Percentiles rank a stretch among this genome's conserved stretches.
Conservation (phyloP, 2,797 vertebrate genomes). For the Taeniopygia guttata region DNA sequence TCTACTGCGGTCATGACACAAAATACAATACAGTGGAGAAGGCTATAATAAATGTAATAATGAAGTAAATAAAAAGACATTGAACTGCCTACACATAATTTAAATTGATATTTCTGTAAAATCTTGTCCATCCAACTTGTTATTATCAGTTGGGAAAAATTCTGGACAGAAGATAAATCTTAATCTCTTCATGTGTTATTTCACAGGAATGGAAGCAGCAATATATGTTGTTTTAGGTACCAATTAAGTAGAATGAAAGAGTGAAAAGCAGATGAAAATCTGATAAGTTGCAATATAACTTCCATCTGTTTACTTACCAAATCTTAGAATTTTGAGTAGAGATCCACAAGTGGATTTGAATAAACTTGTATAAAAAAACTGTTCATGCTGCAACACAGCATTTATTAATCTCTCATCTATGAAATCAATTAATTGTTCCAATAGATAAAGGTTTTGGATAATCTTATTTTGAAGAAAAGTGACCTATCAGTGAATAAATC, state of each 20-base stretch:
- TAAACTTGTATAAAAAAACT: background rate
- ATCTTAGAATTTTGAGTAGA: background rate
- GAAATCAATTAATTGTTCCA: constrained; percentile 33
- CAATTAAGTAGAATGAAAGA: background rate
- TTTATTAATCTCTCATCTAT: constrained; percentile 17
- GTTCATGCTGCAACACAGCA: background rate
- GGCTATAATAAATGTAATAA: background rate
- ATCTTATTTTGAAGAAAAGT: constrained; percentile 56
- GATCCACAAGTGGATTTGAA: background rate
- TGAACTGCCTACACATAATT: background rate
- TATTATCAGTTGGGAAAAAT: background rate
- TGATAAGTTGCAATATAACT: background rate
- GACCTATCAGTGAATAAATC: constrained; percentile 42
- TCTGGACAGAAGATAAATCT: background rate
- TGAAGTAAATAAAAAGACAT: background rate
- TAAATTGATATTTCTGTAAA: background rate
- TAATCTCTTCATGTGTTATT: background rate
- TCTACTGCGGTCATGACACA: accelerated
- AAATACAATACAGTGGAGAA: background rate
- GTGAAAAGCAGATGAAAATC: background rate
- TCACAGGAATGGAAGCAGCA: background rate
- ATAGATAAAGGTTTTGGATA: constrained; percentile 14
- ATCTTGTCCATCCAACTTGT: background rate
- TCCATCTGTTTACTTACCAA: background rate
- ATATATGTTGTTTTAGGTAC: background rate